phyloP scores from a whole-genome alignment of 2,113 vertebrate genomes.

The Chaetura pelagica region DNA sequence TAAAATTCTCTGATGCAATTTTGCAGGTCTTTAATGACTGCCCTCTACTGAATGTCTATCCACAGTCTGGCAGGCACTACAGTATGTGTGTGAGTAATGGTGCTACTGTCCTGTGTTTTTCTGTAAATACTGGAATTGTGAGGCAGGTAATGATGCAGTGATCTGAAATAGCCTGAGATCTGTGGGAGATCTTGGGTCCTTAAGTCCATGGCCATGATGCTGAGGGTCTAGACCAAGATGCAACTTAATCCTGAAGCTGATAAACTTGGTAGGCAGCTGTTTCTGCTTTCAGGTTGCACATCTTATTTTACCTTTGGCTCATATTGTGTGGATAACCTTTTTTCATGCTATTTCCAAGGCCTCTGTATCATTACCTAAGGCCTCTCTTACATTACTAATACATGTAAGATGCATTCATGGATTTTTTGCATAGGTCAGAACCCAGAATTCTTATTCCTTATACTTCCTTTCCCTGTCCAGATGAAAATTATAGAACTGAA shows the following conservation, averaged over 20 bases:
- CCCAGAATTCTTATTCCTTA: neutral
- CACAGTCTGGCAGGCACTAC: neutral
- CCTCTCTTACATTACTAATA: neutral
- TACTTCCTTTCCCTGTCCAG: neutral
- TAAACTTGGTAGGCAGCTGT: neutral
- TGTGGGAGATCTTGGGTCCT: neutral
- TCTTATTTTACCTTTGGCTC: neutral
- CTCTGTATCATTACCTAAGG: neutral
- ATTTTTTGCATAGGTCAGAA: neutral
- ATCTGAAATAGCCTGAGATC: neutral
- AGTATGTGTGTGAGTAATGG: rapidly evolving
- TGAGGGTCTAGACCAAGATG: neutral
- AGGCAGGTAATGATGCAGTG: neutral
- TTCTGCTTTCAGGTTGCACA: neutral
- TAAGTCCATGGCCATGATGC: neutral
- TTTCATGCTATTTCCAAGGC: neutral
- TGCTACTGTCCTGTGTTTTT: neutral
- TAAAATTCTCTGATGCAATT: neutral
- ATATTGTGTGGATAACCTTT: neutral
- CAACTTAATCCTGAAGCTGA: neutral
- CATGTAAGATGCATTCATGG: neutral
- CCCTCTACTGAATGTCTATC: neutral
- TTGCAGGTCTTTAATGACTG: neutral
- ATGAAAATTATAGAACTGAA: neutral
- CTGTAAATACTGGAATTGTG: neutral